Conservation (phyloP, 2,888 invertebrate genomes). For the Melipona bicolor region DNA sequence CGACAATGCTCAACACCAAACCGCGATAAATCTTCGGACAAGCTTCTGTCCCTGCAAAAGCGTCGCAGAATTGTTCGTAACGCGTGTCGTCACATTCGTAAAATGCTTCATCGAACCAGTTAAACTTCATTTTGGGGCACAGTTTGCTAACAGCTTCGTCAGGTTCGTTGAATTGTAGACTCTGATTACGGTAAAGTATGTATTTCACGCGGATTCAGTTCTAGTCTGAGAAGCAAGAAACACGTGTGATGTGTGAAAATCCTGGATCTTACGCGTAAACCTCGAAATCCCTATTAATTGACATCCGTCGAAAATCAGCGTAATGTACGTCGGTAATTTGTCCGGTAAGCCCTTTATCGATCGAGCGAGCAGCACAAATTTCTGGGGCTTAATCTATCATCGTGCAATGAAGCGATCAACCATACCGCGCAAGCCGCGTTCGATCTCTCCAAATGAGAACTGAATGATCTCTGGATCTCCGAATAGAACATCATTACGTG, state of each 20-base stretch:
- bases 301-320: not conserved
- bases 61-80: constrained; percentile 19
- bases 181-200: not conserved
- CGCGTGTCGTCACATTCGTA: too few relatives aligned
- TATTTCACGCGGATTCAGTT: not conserved
- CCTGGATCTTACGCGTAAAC: too few relatives aligned
- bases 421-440: not conserved
- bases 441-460: constrained; percentile 6
- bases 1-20: constrained; percentile 31
- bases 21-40: constrained; percentile 10
- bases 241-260: not conserved
- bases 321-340: not conserved
- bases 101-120: not conserved
- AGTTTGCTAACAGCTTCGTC: not conserved
- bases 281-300: not conserved
- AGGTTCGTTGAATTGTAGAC: not conserved
- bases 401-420: constrained; percentile 2
- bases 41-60: not conserved
- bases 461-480: not conserved
- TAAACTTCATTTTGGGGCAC: not conserved
- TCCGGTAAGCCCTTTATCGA: constrained; percentile 2
- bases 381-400: not conserved
- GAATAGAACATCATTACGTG: not conserved
- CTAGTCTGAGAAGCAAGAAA: not conserved
- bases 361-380: not conserved